These are phyloP conservation scores for Aethina tumida DNA, from an alignment of 1,140 invertebrate genomes.

Conservation along the genomic window DNA sequence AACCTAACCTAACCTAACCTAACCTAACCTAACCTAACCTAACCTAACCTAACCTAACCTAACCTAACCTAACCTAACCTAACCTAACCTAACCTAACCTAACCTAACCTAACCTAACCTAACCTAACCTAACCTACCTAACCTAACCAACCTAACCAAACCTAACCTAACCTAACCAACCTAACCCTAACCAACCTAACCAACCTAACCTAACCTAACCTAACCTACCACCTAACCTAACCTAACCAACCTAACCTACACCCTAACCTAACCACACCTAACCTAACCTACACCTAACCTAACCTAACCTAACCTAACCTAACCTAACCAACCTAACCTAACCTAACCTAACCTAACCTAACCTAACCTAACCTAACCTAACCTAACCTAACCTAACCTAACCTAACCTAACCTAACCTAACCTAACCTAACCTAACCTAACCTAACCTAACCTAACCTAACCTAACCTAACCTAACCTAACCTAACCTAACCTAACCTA, in stretches of 20 bases:
- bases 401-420: slow-evolving; percentile 7
- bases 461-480: slow-evolving; percentile 8
- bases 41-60: slow-evolving; percentile 7
- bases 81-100: slow-evolving; percentile 1
- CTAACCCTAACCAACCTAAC: slow-evolving; percentile 4
- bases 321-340: slow-evolving; percentile 5
- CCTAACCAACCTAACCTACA: slow-evolving; percentile 6
- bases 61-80: slow-evolving; percentile 5
- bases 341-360: slow-evolving; percentile 8
- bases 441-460: slow-evolving; percentile 9
- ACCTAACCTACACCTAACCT: slow-evolving; percentile 3
- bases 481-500: not conserved
- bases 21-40: not conserved
- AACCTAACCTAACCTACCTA: slow-evolving; percentile 2
- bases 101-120: slow-evolving; percentile 6
- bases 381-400: slow-evolving; percentile 6
- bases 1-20: slow-evolving; percentile 6
- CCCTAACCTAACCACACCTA: slow-evolving; percentile 7
- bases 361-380: slow-evolving; percentile 7
- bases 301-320: too few relatives aligned
- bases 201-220: slow-evolving; percentile 7
- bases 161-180: not conserved
- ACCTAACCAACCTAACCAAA: slow-evolving; percentile 1
- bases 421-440: too few relatives aligned
- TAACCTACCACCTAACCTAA: slow-evolving; percentile 7